Conservation (phyloP, 1,140 invertebrate genomes). For the Drusus annulatus region DNA sequence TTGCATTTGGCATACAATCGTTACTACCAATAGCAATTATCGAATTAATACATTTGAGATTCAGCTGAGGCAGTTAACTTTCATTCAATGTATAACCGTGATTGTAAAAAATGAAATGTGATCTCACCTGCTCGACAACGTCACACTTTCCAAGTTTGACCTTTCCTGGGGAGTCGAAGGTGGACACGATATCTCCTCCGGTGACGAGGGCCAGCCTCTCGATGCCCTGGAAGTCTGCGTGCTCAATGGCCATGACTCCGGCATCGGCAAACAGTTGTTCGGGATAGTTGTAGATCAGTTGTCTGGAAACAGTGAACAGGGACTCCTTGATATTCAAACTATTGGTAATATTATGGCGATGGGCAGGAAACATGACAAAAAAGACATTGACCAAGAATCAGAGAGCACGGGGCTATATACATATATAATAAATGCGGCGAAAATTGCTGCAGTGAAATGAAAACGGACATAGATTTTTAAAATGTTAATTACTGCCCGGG, state of each 20-base stretch:
- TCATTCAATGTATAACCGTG: no score
- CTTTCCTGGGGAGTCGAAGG: constrained; percentile 94
- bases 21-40: no score
- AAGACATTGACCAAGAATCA: not conserved
- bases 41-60: no score
- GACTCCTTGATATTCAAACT: no score
- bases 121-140: constrained; percentile 90
- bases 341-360: no score
- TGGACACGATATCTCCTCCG: constrained; percentile 98
- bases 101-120: not conserved
- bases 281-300: constrained; percentile 99
- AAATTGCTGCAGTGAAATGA: no score
- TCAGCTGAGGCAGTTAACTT: no score
- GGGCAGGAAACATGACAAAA: not conserved
- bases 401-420: no score
- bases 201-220: constrained; percentile 97
- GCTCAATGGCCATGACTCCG: constrained; percentile 99
- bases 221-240: constrained; percentile 99
- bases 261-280: constrained; percentile 99
- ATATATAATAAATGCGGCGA: no score
- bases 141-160: constrained; percentile 96
- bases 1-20: no score
- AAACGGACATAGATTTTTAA: no score
- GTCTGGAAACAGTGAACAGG: constrained; percentile 71
- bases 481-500: no score